phyloP scores from a whole-genome alignment of 2,888 invertebrate genomes.

The Philonicus albiceps region DNA sequence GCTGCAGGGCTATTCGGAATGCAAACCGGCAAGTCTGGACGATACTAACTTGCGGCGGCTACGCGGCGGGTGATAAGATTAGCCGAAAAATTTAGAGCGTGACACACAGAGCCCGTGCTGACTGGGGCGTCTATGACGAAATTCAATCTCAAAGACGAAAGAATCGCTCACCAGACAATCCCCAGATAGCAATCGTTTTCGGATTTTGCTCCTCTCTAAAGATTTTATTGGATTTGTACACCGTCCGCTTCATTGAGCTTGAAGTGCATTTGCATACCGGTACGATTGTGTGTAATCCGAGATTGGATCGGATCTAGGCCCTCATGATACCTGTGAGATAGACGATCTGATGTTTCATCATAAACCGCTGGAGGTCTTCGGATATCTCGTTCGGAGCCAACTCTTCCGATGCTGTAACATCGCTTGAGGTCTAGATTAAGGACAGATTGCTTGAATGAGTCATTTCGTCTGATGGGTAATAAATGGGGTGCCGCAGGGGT shows the following conservation, averaged over 20 bases:
- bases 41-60: not conserved
- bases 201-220: not conserved
- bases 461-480: not conserved
- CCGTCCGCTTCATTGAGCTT: not conserved
- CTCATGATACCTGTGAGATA: not conserved
- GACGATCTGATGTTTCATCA: not conserved
- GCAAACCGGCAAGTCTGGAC: not conserved
- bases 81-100: not conserved
- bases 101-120: not conserved
- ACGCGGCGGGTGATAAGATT: not conserved
- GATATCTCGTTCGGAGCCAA: not conserved
- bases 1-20: not conserved
- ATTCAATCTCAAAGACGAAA: not conserved
- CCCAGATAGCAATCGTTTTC: not conserved
- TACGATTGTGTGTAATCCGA: not conserved
- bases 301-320: not conserved
- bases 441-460: not conserved
- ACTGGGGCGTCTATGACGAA: not conserved
- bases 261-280: not conserved
- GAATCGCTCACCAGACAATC: not conserved
- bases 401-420: not conserved
- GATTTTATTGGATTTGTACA: not conserved
- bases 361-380: not conserved
- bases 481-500: not conserved
- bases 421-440: not conserved